Evolutionary conservation across 2,797 vertebrate species (phyloP).

Genomic region (Poeciliopsis infans): DNA sequence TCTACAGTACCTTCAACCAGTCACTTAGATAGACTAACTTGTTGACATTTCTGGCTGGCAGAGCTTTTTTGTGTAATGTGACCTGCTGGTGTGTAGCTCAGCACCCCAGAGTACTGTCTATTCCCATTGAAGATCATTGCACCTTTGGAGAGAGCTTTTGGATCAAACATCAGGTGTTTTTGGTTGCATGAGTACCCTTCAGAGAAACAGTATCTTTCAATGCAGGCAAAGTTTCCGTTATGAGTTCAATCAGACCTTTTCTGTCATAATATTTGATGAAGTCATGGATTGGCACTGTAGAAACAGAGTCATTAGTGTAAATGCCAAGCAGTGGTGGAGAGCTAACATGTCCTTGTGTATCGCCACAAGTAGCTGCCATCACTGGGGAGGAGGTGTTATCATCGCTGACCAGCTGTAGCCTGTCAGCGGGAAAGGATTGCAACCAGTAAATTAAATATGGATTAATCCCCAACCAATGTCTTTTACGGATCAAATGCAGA

Average conservation of each 20-base stretch:
- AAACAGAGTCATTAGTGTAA: constrained; percentile 5
- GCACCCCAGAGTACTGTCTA: background rate
- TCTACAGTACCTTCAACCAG: no score
- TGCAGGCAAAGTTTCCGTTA: background rate
- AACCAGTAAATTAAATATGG: background rate
- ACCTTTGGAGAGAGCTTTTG: no score
- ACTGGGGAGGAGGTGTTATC: constrained; percentile 1
- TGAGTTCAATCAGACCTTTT: background rate
- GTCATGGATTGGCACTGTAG: background rate
- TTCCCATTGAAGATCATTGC: no score
- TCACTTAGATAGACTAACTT: no score
- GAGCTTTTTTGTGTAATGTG: no score
- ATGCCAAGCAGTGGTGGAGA: constrained; percentile 1
- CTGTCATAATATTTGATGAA: background rate
- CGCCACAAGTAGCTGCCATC: constrained; percentile 1
- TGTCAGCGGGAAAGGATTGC: background rate
- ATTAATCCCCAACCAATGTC: background rate
- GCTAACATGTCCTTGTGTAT: background rate
- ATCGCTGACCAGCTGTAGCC: background rate
- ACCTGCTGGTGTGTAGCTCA: background rate
- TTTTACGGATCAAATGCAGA: background rate
- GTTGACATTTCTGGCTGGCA: background rate
- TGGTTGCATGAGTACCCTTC: no score
- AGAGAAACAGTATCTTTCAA: no score
- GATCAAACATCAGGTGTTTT: no score